These are phyloP conservation scores for Apis cerana DNA, from an alignment of 1,140 invertebrate genomes.

Conservation along the genomic window DNA sequence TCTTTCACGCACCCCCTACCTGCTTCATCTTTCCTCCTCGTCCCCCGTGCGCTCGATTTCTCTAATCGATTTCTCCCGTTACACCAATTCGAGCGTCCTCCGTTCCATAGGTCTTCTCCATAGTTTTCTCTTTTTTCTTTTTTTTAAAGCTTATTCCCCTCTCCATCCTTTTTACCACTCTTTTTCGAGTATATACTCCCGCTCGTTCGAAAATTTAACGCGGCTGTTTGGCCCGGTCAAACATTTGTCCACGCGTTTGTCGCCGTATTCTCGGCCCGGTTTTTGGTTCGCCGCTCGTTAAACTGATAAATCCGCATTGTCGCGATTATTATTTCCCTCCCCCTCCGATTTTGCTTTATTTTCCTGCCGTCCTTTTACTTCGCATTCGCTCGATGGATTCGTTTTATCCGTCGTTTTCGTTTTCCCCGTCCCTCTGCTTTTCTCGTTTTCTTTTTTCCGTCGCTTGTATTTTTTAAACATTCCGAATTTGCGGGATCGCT, in stretches of 20 bases:
- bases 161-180: not conserved
- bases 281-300: conserved; percentile 63
- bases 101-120: conserved; percentile 31
- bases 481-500: not conserved
- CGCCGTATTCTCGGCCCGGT: conserved; percentile 51
- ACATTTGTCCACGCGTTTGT: conserved; percentile 66
- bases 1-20: conserved; percentile 8
- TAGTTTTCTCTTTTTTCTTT: conserved; percentile 38
- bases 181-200: conserved; percentile 41
- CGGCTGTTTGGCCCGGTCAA: conserved; percentile 66
- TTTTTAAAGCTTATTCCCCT: not conserved
- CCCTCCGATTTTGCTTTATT: conserved; percentile 6
- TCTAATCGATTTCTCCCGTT: not conserved
- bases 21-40: conserved; percentile 6
- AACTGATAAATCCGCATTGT: conserved; percentile 67
- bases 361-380: not conserved
- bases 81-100: not conserved
- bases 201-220: conserved; percentile 65
- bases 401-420: not conserved
- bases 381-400: not conserved
- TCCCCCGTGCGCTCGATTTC: too few relatives aligned
- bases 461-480: too few relatives aligned
- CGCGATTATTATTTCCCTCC: conserved; percentile 60
- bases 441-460: not conserved
- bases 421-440: not conserved